Evolutionary conservation across 2,797 vertebrate genomes (phyloP), one percentile per base, ranked within the genome.

Genomic region (Cyclura pinguis): DNA sequence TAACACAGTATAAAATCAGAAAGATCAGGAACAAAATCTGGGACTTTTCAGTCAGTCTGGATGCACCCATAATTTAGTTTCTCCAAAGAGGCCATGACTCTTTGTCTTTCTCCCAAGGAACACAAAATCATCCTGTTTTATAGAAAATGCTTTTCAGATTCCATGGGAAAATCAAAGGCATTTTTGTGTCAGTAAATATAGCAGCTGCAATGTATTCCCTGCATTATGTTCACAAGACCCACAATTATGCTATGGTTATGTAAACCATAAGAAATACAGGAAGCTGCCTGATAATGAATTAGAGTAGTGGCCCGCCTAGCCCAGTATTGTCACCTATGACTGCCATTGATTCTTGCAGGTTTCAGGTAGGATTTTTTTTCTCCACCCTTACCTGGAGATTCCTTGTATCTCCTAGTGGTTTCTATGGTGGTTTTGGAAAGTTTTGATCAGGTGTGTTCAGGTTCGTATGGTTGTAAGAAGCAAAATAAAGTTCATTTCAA

Each of bases 181-280:
- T 16, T 47, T 1, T 42, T 78, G 76, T 92, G 67, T 91, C 92
- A 93, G 82, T 5, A 52, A n/a, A 69, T 88, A 67, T 8, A 35
- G 89, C 93, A 94, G 57, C 57, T 59, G 18, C 20, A 93, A 88
- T n/a, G 0, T 29, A 91, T 94, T 80, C 85, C 1, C 8, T 32
- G 42, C 6, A 86, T 92, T 73, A 59, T 27, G 67, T 8, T 93
- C 76, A 62, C 35, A 52, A 92, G 62, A 57, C 1, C 1, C 6
- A 0, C n/a, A 47, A 64, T 50, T 62, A 27, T 2, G 3, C 20
- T 38, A 4, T 3, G 59, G 0, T 18, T 50, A 87, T 91, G 32
- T 13, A 89, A 93, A 59, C 13, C 20, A 18, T 59, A 18, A 18
- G 57, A 59, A 59, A 59, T 18, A 59, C 20, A 59, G 16, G 57